Base-by-base conservation (phyloP, 1,140 invertebrate species). In the Drosophila varians region DNA sequence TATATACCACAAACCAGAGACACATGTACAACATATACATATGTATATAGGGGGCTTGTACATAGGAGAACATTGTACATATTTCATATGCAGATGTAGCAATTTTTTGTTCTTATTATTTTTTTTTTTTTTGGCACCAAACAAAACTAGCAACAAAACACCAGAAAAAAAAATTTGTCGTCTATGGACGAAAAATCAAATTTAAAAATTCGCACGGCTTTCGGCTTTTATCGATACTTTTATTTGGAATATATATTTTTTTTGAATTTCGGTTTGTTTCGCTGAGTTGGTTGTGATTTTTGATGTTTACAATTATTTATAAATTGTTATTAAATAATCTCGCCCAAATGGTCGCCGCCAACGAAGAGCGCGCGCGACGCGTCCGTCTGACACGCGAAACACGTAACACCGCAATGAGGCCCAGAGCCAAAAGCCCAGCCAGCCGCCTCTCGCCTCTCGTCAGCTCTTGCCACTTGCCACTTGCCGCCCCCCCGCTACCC, bases 361-460 rank as follows among this genome's bases (percentile, higher is more conserved):
- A 66, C 74, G 57, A 48, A 60, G 48, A 60, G 57, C 80, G 80
- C 80, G 76, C 82, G 62, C 73, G 71, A 73, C 82, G 77, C 61
- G 74, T 75, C 88, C 61, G 90, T 91, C 90, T 91, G 82, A 87
- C 88, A 91, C 90, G 79, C 88, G 79, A 83, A 90, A 90, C 90
- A 90, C 90, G 90, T 90, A 91, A 91, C 90, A 90, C 89, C 90
- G 90, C 90, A 91, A 90, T 91, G 90, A 91, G 82, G 80, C 70
- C 77, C 64, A 71, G 48, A 62, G 16, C 38, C 38, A 42, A 18
- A 38, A 47, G 51, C 76, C 69, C 61, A 64, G 36, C 43, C n/a
- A n/a, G n/a, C n/a, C n/a, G n/a, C n/a, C n/a, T n/a, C n/a, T n/a
- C 43, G 61, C 62, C 38, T 16, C 38, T 42, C 38, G 38, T 9